Percentiles rank a stretch among this genome's conserved stretches.
These are phyloP conservation scores for Adelognathus sp. DNA, from an alignment of 2,888 invertebrate genomes.

Conservation along the genomic window DNA sequence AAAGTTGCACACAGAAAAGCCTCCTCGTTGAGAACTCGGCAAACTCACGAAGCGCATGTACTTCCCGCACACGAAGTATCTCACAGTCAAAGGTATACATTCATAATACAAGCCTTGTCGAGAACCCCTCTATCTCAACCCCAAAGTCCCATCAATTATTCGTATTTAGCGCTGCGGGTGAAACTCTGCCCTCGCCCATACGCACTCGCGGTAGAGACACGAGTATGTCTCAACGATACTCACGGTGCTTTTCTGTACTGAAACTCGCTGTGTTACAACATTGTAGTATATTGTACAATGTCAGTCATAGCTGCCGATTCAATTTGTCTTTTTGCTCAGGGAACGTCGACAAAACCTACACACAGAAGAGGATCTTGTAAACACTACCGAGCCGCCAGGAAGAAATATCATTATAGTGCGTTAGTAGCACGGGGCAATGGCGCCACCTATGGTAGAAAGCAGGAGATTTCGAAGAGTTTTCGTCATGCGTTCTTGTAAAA, in stretches of 20 bases:
- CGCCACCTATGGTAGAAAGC: too few relatives aligned
- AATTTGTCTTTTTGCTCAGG: not conserved
- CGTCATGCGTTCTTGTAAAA: too few relatives aligned
- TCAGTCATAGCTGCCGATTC: constrained; percentile 38
- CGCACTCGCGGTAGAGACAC: not conserved
- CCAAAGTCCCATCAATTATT: constrained; percentile 57
- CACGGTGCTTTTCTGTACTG: constrained; percentile 1
- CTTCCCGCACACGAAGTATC: not conserved
- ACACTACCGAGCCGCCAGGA: too few relatives aligned
- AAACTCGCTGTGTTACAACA: constrained; percentile 14
- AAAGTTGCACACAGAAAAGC: not conserved
- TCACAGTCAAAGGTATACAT: not conserved
- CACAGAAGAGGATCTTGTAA: too few relatives aligned
- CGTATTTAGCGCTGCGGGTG: constrained; percentile 49
- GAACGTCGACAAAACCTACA: too few relatives aligned
- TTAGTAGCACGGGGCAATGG: too few relatives aligned
- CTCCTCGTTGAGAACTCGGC: not conserved
- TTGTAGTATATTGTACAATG: not conserved
- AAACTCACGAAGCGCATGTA: not conserved
- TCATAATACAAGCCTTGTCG: constrained; percentile 44
- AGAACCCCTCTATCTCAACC: constrained; percentile 44
- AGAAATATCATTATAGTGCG: too few relatives aligned
- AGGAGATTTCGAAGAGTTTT: too few relatives aligned
- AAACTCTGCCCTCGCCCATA: constrained; percentile 5
- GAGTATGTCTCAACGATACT: constrained; percentile 20